A percentile compares a stretch with the other conserved stretches of the same genome.
Evolutionary conservation across 2,113 vertebrate species (phyloP).

Genomic region (Tetrao urogallus): DNA sequence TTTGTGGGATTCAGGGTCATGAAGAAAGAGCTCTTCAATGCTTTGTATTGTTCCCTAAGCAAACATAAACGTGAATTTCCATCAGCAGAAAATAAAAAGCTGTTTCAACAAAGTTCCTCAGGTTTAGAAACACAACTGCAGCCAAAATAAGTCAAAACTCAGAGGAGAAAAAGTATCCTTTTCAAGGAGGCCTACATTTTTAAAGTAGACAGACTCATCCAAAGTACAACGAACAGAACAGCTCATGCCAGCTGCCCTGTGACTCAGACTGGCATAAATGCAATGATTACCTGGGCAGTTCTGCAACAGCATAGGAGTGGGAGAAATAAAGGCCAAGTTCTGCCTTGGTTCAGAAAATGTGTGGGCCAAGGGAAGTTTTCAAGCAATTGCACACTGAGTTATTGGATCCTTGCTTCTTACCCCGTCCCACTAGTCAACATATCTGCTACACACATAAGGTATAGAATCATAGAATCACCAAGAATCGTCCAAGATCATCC

Average conservation of each 20-base stretch:
- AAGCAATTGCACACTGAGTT: background rate
- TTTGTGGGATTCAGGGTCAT: background rate
- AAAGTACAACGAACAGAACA: background rate
- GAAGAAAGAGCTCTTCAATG: background rate
- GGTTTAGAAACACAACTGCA: background rate
- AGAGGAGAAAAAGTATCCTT: background rate
- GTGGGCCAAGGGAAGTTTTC: background rate
- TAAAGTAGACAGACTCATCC: slow-evolving; percentile 3
- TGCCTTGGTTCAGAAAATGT: background rate
- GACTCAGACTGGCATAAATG: slow-evolving; percentile 23
- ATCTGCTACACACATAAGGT: background rate
- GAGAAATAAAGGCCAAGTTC: background rate
- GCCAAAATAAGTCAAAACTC: background rate
- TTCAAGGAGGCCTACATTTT: background rate
- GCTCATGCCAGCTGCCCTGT: background rate
- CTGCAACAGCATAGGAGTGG: background rate
- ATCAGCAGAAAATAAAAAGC: background rate
- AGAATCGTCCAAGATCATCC: no score
- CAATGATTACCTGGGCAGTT: background rate
- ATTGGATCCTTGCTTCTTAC: background rate
- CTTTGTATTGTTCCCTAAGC: background rate
- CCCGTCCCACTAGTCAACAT: background rate
- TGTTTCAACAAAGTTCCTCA: slow-evolving; percentile 8
- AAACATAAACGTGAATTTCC: background rate
- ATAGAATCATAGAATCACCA: no score